Conservation (phyloP, 1,140 invertebrate genomes). For the Aphelinus certus region DNA sequence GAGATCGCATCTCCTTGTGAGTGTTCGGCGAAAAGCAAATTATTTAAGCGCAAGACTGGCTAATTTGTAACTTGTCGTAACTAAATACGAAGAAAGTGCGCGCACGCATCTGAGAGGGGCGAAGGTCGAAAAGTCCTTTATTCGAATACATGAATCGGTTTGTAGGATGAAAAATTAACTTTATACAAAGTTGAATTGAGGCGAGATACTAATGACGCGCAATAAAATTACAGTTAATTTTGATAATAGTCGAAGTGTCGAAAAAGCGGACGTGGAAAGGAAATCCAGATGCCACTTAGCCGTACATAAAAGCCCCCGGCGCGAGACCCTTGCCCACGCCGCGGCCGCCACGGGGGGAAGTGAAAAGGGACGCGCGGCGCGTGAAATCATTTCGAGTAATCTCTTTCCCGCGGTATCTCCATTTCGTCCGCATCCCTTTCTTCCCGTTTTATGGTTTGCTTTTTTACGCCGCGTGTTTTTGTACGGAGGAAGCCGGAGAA, state of each 20-base stretch:
- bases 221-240: constrained; percentile 18
- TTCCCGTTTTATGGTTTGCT: constrained; percentile 3
- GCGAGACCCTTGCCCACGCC: neutral
- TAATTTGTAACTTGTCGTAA: too few relatives aligned
- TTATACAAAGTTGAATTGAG: too few relatives aligned
- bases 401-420: constrained; percentile 24
- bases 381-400: constrained; percentile 29
- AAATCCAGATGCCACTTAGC: constrained; percentile 22
- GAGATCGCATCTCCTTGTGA: too few relatives aligned
- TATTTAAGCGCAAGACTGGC: too few relatives aligned
- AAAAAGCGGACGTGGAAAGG: constrained; percentile 15
- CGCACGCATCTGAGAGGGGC: too few relatives aligned
- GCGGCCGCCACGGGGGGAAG: too few relatives aligned
- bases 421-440: constrained; percentile 8
- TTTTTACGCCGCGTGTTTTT: constrained; percentile 30
- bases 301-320: constrained; percentile 6
- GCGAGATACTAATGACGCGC: neutral
- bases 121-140: too few relatives aligned
- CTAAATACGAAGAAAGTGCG: too few relatives aligned
- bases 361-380: neutral
- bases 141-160: too few relatives aligned
- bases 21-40: too few relatives aligned
- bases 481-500: neutral
- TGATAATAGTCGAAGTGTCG: constrained; percentile 9
- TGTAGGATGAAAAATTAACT: too few relatives aligned